Base-by-base conservation (phyloP, 2,797 vertebrate species). In the Rhabdomys pumilio region DNA sequence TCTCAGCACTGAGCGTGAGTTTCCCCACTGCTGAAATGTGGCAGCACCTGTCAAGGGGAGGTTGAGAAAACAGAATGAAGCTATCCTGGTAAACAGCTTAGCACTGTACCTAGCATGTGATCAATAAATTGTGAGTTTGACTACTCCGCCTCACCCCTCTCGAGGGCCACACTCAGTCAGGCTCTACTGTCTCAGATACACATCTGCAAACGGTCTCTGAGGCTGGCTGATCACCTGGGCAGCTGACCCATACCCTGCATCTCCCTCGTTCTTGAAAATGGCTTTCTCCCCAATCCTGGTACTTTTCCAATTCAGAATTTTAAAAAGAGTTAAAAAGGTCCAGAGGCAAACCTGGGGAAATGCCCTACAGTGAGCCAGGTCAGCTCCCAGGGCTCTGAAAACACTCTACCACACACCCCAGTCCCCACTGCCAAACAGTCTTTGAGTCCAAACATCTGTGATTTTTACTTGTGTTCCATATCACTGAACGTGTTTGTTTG, bases 381-480 rank as follows among this genome's bases (percentile, higher is more conserved):
- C 6, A 0, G 15, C 69, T 9, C 6, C 34, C 0, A 2, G 53
- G 44, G 17, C 1, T 53, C 31, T 4, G 31, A 19, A 41, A 9
- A 29, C 0, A 0, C 15, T 81, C 84, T 20, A 34, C n/a, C 1
- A 15, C 15, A 24, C 1, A 57, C 57, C 20, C 13, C 77, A 14
- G 41, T 26, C 47, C 85, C 20, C 50, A 44, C 7, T 13, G 41
- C 44, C 92, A 59, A 41, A n/a, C 3, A 1, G 19, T 22, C 34
- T 19, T 80, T 57, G 26, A 55, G 50, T 38, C 72, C 6, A 3
- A 57, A 65, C 2, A 12, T 1, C 0, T 29, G 24, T 24, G 44
- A 2, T 2, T 47, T 83, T 19, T 29, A 50, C 38, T 44, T 12
- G 8, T 3, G 1, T 13, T 53, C 31, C 24, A 26, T 34, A 22